These are phyloP conservation scores for Beris chalybata DNA, from an alignment of 2,888 invertebrate species.

Conservation along the genomic window DNA sequence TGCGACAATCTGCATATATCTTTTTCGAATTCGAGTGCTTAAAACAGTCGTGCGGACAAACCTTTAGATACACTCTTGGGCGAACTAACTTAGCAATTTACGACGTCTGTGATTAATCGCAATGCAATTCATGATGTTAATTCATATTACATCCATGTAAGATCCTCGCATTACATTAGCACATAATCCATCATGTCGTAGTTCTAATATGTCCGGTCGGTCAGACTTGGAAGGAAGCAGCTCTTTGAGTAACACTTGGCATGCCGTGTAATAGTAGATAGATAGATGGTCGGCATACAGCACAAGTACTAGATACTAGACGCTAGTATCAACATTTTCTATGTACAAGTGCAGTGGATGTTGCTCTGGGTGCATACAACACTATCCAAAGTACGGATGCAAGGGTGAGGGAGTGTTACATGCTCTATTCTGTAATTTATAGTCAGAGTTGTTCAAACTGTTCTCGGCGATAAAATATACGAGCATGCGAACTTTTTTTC, in stretches of 20 bases:
- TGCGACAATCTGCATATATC: too few species aligned
- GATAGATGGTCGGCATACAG: too few species aligned
- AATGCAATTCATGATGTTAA: constrained; percentile 37
- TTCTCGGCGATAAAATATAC: background rate
- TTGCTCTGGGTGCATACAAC: too few species aligned
- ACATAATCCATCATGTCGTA: constrained; percentile 30
- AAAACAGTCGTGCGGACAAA: too few species aligned
- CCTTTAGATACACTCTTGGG: background rate
- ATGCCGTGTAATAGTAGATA: too few species aligned
- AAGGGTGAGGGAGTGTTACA: too few species aligned
- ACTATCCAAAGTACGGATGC: too few species aligned
- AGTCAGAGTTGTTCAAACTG: constrained; percentile 10
- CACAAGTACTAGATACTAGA: too few species aligned
- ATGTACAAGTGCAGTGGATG: too few species aligned
- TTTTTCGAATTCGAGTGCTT: too few species aligned
- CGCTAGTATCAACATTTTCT: too few species aligned
- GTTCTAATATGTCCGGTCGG: constrained; percentile 18
- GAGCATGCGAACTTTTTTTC: constrained; percentile 1
- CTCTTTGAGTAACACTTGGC: constrained; percentile 7
- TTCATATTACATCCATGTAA: constrained; percentile 30
- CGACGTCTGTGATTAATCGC: constrained; percentile 35
- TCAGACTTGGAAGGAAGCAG: constrained; percentile 6
- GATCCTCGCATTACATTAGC: constrained; percentile 24
- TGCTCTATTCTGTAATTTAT: background rate
- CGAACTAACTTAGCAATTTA: constrained; percentile 1